These are phyloP conservation scores for Bombylius major DNA, from an alignment of 2,888 invertebrate species.

Conservation along the genomic window DNA sequence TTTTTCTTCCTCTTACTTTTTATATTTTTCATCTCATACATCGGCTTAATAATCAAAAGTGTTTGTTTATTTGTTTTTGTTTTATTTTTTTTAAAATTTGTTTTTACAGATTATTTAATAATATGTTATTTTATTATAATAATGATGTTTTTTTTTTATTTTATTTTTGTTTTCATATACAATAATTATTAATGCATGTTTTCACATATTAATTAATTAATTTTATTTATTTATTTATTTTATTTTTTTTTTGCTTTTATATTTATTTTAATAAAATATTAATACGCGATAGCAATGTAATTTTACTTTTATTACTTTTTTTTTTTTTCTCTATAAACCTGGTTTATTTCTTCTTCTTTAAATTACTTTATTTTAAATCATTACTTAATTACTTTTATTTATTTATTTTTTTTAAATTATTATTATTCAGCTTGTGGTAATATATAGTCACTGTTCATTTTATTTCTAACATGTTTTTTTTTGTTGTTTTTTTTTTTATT, in stretches of 20 bases:
- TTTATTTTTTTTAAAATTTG: not conserved
- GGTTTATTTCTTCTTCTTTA: not conserved
- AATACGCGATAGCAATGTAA: slow-evolving; percentile 7
- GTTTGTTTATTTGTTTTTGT: not conserved
- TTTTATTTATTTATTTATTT: not conserved
- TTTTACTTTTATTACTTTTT: not conserved
- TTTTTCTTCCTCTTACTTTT: too few relatives aligned
- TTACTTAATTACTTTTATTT: not conserved
- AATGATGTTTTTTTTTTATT: too few relatives aligned
- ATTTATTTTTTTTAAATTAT: slow-evolving; percentile 12
- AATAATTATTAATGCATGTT: too few relatives aligned
- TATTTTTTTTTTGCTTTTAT: slow-evolving; percentile 11
- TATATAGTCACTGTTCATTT: too few relatives aligned
- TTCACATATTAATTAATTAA: too few relatives aligned
- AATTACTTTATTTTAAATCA: not conserved
- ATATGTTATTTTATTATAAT: not conserved
- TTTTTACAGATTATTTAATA: not conserved
- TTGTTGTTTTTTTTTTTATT: too few relatives aligned
- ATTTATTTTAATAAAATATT: slow-evolving; percentile 15
- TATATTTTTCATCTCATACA: too few relatives aligned
- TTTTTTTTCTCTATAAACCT: not conserved
- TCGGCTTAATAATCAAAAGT: too few relatives aligned
- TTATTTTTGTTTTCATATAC: too few relatives aligned
- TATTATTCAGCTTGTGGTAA: slow-evolving; percentile 4
- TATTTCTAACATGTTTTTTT: too few relatives aligned